Conservation (phyloP, 2,888 invertebrate genomes). For the Metallyticus violacea region DNA sequence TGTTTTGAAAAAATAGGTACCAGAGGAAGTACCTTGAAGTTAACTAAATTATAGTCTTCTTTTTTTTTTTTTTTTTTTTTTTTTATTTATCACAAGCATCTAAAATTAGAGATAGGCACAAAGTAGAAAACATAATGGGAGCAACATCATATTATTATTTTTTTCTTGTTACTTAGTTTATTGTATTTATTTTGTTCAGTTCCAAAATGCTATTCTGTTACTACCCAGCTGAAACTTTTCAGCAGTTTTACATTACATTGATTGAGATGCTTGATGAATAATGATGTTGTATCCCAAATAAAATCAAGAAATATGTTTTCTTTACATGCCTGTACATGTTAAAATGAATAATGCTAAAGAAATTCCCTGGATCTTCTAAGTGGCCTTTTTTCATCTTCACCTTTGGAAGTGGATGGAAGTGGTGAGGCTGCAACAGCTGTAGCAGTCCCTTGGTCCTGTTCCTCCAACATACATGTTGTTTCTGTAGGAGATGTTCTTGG, state of each 20-base stretch:
- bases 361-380: slow-evolving; percentile 48
- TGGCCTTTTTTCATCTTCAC: slow-evolving; percentile 38
- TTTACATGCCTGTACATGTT: not conserved
- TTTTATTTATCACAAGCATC: not conserved
- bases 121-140: not conserved
- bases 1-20: not conserved
- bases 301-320: not conserved
- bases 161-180: not conserved
- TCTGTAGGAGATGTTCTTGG: slow-evolving; percentile 50
- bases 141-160: not conserved
- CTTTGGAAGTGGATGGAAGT: slow-evolving; percentile 46
- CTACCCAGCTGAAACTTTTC: not conserved
- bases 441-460: slow-evolving; percentile 27
- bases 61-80: not conserved
- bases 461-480: slow-evolving; percentile 51
- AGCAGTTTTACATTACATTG: not conserved
- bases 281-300: not conserved
- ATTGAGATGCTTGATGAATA: not conserved
- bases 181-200: not conserved
- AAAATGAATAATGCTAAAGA: slow-evolving; percentile 41
- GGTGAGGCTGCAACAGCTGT: slow-evolving; percentile 33
- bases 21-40: not conserved
- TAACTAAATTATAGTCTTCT: not conserved
- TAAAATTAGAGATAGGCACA: slow-evolving; percentile 8
- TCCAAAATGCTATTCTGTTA: not conserved